phyloP scores from a whole-genome alignment of 2,888 invertebrate species.

The Agrotis ipsilon region DNA sequence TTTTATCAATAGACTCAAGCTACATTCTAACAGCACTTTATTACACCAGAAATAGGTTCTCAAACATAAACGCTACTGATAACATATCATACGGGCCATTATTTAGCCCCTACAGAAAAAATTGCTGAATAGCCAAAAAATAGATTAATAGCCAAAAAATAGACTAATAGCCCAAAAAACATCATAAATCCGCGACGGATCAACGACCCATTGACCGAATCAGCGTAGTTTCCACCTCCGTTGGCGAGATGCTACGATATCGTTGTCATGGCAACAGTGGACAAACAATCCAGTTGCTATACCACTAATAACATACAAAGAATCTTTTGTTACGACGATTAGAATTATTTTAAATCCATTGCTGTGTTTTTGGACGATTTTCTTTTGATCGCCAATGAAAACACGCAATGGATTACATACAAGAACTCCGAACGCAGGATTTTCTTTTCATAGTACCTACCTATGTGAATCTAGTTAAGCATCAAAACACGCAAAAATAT shows the following conservation, averaged over 20 bases:
- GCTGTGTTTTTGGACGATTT: background rate
- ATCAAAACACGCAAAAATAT: conserved; percentile 54
- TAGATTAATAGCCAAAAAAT: conserved; percentile 42
- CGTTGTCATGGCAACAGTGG: conserved; percentile 78
- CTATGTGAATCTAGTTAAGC: conserved; percentile 22
- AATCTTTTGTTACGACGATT: conserved; percentile 1
- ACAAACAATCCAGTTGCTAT: conserved; percentile 74
- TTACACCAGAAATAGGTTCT: conserved; percentile 25
- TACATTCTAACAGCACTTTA: conserved; percentile 7
- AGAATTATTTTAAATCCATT: conserved; percentile 14
- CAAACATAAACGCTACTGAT: conserved; percentile 32
- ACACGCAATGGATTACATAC: conserved; percentile 21
- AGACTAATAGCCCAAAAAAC: conserved; percentile 50
- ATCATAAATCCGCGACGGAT: conserved; percentile 73
- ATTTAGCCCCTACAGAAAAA: conserved; percentile 40
- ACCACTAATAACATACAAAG: conserved; percentile 22
- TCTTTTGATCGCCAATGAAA: rapidly evolving
- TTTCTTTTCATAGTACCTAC: conserved; percentile 46
- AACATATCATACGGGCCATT: conserved; percentile 34
- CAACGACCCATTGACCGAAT: conserved; percentile 84
- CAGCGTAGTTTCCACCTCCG: conserved; percentile 74
- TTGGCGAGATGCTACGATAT: conserved; percentile 83
- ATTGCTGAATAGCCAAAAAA: conserved; percentile 22
- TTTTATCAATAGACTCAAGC: no score
- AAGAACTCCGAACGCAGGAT: rapidly evolving